Evolutionary conservation across 2,888 invertebrate genomes (phyloP), one percentile per base, ranked within the genome.

Genomic region (Melanostoma mellinum): DNA sequence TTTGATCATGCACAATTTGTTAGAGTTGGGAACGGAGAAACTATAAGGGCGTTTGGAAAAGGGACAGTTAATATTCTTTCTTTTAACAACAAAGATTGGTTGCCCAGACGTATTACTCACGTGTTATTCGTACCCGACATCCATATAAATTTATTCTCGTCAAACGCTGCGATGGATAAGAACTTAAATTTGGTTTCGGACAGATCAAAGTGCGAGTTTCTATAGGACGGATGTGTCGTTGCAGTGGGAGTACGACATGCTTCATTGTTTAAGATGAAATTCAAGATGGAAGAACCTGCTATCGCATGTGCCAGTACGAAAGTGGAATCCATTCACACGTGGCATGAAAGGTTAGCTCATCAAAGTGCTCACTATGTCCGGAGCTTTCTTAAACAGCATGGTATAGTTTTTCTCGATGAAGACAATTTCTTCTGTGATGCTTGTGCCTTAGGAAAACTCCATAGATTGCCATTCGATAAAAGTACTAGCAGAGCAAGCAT

Each of bases 311-410:
- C 46, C 10, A 74, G 65, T 50, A 48, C 48, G 5, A 67, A 48
- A 42, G 48, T 69, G 9, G 73, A 85, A 52, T 72, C 78, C 3
- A 46, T 86, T 40, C 58, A 86, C 46, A 8, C 81, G 3, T 88
- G 87, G 88, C 87, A 88, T 78, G 87, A 86, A 46, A 35, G 86
- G 5, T 46, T 88, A 32, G 80, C 76, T 3, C 87, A 87, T 44
- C 87, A 87, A 74, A 82, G 85, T 42, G 60, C 85, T 33, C 35
- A 32, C 3, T 85, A 87, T 33, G 85, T 87, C 1, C 77, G 79
- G 60, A 69, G 65, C 40, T 56, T 86, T 20, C 71, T 87, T 6
- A 73, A 56, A n/a, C 6, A 58, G 9, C 61, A 61, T n/a, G 63
- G 76, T 4, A 86, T 87, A 40, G 35, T 71, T n/a, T 86, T 56